A percentile compares a stretch with the other conserved stretches of the same genome.
These are phyloP conservation scores for Antheraea pernyi DNA, from an alignment of 1,140 invertebrate species.

Conservation along the genomic window DNA sequence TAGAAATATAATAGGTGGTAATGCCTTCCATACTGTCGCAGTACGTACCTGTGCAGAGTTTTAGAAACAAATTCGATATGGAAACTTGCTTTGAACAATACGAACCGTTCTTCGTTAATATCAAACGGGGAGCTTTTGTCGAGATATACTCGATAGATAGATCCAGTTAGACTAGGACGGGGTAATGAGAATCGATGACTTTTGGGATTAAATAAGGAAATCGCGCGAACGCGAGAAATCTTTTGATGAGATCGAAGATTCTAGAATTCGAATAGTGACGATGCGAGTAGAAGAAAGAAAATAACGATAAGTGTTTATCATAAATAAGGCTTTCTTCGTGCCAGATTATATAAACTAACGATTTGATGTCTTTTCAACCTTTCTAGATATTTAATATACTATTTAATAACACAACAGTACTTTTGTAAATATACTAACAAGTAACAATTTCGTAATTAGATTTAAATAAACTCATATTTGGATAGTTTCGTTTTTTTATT, in stretches of 20 bases:
- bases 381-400: no score
- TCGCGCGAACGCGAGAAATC: background rate
- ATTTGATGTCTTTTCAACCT: no score
- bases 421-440: no score
- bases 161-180: background rate
- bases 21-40: background rate
- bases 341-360: no score
- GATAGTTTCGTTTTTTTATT: no score
- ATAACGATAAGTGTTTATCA: no score
- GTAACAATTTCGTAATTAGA: no score
- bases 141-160: constrained; percentile 14
- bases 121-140: constrained; percentile 9
- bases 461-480: no score
- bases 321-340: no score
- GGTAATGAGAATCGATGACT: constrained; percentile 15
- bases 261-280: background rate
- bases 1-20: background rate
- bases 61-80: constrained; percentile 41
- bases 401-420: no score
- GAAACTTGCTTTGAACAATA: constrained; percentile 35
- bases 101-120: constrained; percentile 14
- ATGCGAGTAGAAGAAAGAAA: no score
- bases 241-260: background rate
- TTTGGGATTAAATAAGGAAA: constrained; percentile 15
- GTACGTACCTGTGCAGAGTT: constrained; percentile 26